Evolutionary conservation across 2,888 invertebrate species (phyloP).

Genomic region (Clanis bilineata): DNA sequence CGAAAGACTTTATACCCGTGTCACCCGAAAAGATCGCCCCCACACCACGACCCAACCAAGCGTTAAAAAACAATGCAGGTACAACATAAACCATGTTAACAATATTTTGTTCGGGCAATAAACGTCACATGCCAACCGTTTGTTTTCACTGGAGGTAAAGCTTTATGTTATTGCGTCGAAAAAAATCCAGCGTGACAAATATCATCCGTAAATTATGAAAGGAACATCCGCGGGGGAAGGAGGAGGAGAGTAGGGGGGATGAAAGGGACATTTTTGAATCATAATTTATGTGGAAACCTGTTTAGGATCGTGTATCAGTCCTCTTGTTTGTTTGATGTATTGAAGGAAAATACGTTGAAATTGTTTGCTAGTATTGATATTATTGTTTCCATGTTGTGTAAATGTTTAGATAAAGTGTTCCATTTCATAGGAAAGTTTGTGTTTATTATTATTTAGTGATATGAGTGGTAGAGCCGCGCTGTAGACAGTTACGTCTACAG

Average conservation of each 20-base stretch:
- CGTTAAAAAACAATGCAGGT: slow-evolving; percentile 9
- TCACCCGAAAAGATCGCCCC: neutral
- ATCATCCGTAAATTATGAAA: slow-evolving; percentile 9
- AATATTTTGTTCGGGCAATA: slow-evolving; percentile 9
- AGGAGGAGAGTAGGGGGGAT: slow-evolving; percentile 22
- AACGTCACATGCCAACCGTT: slow-evolving; percentile 9
- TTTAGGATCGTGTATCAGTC: slow-evolving; percentile 10
- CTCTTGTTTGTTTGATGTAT: neutral
- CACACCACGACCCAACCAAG: neutral
- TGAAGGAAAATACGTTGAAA: neutral
- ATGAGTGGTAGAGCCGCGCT: no score
- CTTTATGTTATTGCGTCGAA: slow-evolving; percentile 11
- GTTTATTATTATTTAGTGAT: no score
- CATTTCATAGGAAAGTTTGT: no score
- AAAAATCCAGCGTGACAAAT: slow-evolving; percentile 13
- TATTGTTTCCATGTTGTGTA: no score
- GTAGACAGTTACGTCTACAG: no score
- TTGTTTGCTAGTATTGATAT: neutral
- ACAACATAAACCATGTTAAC: slow-evolving; percentile 8
- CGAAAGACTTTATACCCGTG: no score
- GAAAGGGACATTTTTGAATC: slow-evolving; percentile 30
- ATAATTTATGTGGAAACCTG: slow-evolving; percentile 29
- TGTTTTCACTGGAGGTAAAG: slow-evolving; percentile 10
- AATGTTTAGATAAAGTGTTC: no score
- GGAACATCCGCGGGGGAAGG: neutral